phyloP scores from a whole-genome alignment of 2,888 invertebrate genomes.

The Ennomos quercinarius region DNA sequence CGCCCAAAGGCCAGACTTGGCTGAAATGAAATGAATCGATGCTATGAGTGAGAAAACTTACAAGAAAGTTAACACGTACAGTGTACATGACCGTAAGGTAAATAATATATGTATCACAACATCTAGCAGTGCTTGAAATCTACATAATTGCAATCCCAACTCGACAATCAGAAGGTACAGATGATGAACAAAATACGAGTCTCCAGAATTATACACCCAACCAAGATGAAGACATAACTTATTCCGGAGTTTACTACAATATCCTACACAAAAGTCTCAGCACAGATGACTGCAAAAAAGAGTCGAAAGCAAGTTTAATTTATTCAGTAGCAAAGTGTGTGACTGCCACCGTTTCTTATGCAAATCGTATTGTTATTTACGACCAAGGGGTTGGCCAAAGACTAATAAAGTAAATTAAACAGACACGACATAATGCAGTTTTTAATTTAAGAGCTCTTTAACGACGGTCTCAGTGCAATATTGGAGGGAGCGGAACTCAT shows the following conservation, averaged over 20 bases:
- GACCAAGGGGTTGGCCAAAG: constrained; percentile 64
- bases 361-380: constrained; percentile 76
- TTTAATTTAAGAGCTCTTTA: constrained; percentile 41
- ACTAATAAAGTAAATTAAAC: constrained; percentile 52
- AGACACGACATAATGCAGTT: constrained; percentile 46
- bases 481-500: constrained; percentile 35
- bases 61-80: too few species aligned
- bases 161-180: too few species aligned
- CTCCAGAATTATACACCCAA: not conserved
- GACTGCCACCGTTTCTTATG: constrained; percentile 76
- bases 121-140: too few species aligned
- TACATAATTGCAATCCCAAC: too few species aligned
- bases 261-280: constrained; percentile 26
- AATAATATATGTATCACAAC: too few species aligned
- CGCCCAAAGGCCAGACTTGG: too few species aligned
- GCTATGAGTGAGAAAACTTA: too few species aligned
- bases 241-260: constrained; percentile 26
- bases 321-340: constrained; percentile 72
- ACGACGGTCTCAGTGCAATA: constrained; percentile 36
- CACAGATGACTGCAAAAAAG: constrained; percentile 33
- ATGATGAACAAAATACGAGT: too few species aligned
- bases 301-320: constrained; percentile 52
- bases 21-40: too few species aligned
- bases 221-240: constrained; percentile 25
- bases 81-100: too few species aligned